Evolutionary conservation across 2,888 invertebrate species (phyloP), one percentile per base, ranked within the genome.

Genomic region (Cataglyphis cursor): DNA sequence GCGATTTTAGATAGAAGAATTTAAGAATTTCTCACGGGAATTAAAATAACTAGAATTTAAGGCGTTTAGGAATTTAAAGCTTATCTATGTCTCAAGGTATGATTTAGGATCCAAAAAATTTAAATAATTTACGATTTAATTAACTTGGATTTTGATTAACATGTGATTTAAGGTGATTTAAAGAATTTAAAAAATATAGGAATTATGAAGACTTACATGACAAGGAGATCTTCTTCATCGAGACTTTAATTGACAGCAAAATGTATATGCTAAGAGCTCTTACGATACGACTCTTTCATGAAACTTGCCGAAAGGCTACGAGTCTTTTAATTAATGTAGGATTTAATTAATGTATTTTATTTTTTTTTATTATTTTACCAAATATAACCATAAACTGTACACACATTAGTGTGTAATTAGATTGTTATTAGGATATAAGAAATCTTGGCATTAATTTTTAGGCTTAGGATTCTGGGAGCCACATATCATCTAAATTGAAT

Each of bases 311-410:
- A 65, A 75, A 38, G 35, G 4, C 21, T 38, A 65, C 8, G 48
- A 66, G n/a, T 8, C n/a, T 35, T 75, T 76, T n/a, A 51, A 51
- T 54, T 28, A n/a, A 64, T 65, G n/a, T 75, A 75, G 15, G 31
- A 2, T 44, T 44, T n/a, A n/a, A n/a, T n/a, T n/a, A n/a, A n/a
- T n/a, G 8, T 48, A 51, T 24, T 21, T 6, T 18, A 38, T 38
- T 41, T 41, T 8, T 64, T 21, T 64, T 31, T 51, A 64, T 12
- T 51, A 66, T 66, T 38, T 76, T 1, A 51, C 35, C 51, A 76
- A 66, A 54, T 41, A 65, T 2, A 74, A 41, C 2, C 59, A 4
- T 35, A 41, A 61, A 59, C 12, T 31, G n/a, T 10, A 21, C 24
- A 24, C 28, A 35, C 0, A 35, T 44, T 28, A 66, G 15, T 24